Percentiles rank a stretch among this genome's conserved stretches.
Conservation (phyloP, 2,797 vertebrate genomes). For the Eremophila alpestris region DNA sequence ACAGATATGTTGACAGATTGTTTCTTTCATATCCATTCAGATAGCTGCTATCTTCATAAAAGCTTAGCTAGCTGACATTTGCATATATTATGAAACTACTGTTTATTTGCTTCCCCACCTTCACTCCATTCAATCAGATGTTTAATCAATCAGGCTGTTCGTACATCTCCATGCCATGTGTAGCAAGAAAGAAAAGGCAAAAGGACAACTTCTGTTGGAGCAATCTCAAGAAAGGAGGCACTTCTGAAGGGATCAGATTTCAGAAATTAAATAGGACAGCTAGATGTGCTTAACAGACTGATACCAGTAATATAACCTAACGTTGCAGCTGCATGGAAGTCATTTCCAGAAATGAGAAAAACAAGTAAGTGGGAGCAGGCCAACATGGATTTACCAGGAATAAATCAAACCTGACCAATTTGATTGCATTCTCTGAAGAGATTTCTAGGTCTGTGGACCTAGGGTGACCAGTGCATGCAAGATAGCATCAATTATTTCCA, state of each 20-base stretch:
- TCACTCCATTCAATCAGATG: not conserved
- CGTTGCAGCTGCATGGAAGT: not conserved
- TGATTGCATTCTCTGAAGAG: not conserved
- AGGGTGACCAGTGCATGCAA: not conserved
- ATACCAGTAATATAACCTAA: not conserved
- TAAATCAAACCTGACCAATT: not conserved
- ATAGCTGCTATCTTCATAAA: not conserved
- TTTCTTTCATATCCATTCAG: not conserved
- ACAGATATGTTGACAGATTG: not conserved
- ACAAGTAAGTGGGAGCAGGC: not conserved
- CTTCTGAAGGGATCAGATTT: not conserved
- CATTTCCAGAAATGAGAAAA: not conserved
- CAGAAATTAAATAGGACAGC: not conserved
- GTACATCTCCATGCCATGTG: not conserved
- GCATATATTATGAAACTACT: not conserved
- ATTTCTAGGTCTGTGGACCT: not conserved
- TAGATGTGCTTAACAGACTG: not conserved
- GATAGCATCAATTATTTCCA: not conserved
- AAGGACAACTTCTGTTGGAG: not conserved
- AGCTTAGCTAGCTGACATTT: slow-evolving; percentile 31
- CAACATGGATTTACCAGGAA: not conserved
- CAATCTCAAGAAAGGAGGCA: not conserved
- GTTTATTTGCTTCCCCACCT: not conserved
- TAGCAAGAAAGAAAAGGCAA: not conserved
- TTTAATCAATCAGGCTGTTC: slow-evolving; percentile 22